phyloP scores from a whole-genome alignment of 1,140 invertebrate genomes.

The Propsilocerus akamusi region DNA sequence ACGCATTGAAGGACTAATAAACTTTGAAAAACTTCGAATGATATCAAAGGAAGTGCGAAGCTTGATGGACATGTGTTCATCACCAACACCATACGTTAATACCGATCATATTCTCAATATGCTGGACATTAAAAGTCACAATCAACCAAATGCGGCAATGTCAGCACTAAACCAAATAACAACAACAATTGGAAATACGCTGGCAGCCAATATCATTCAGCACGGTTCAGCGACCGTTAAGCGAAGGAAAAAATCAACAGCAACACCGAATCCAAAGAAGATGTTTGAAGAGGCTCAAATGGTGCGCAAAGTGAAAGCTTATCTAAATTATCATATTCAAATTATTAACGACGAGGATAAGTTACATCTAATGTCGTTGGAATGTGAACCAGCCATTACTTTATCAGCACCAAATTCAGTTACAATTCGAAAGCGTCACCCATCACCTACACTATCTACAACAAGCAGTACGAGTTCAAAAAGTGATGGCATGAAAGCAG shows the following conservation, averaged over 20 bases:
- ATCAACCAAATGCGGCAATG: slow-evolving; percentile 66
- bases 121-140: slow-evolving; percentile 66
- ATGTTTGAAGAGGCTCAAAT: slow-evolving; percentile 99
- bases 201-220: slow-evolving; percentile 12
- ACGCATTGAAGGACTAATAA: slow-evolving; percentile 77
- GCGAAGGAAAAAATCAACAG: slow-evolving; percentile 74
- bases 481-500: slow-evolving; percentile 46
- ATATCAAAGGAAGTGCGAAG: slow-evolving; percentile 93
- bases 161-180: slow-evolving; percentile 76
- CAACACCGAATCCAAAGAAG: slow-evolving; percentile 86
- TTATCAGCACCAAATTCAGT: slow-evolving; percentile 21
- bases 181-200: slow-evolving; percentile 29
- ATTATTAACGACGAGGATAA: slow-evolving; percentile 73
- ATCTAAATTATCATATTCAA: slow-evolving; percentile 81
- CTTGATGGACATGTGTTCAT: slow-evolving; percentile 89
- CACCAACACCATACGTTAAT: slow-evolving; percentile 31
- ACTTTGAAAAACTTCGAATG: slow-evolving; percentile 98
- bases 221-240: slow-evolving; percentile 70
- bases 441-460: slow-evolving; percentile 74
- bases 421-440: slow-evolving; percentile 48
- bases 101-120: slow-evolving; percentile 69
- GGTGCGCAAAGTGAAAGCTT: slow-evolving; percentile 89
- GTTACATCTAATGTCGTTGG: slow-evolving; percentile 69
- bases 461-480: slow-evolving; percentile 77
- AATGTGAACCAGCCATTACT: slow-evolving; percentile 58